phyloP scores from a whole-genome alignment of 2,113 vertebrate species.

The Poecilia latipinna region DNA sequence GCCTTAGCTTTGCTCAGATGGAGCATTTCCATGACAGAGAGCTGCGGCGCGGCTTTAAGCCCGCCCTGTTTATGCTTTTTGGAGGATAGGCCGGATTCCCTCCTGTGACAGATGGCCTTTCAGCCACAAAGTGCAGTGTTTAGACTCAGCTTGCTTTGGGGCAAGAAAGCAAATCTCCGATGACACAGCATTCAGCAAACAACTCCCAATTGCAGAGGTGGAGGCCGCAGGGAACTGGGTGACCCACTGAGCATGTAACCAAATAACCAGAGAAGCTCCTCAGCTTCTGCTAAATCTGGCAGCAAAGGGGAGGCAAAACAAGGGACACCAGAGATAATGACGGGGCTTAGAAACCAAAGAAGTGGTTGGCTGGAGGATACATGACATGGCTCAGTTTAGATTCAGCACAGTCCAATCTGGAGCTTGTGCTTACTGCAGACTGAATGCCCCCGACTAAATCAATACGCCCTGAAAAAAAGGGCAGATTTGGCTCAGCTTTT shows the following conservation, averaged over 20 bases:
- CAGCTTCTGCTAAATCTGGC: slow-evolving; percentile 50
- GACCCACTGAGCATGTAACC: slow-evolving; percentile 64
- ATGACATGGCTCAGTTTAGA: slow-evolving; percentile 69
- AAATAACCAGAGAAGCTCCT: slow-evolving; percentile 58
- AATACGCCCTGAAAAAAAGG: slow-evolving; percentile 54
- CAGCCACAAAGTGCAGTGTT: slow-evolving; percentile 81
- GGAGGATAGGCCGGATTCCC: slow-evolving; percentile 76
- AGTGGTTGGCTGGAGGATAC: slow-evolving; percentile 61
- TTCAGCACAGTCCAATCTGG: slow-evolving; percentile 40
- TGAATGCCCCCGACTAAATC: slow-evolving; percentile 59
- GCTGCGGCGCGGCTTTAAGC: slow-evolving; percentile 75
- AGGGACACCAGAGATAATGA: slow-evolving; percentile 66
- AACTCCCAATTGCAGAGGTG: slow-evolving; percentile 74
- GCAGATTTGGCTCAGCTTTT: slow-evolving; percentile 66
- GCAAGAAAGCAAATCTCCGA: slow-evolving; percentile 77
- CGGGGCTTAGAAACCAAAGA: slow-evolving; percentile 58
- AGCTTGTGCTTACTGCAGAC: slow-evolving; percentile 55
- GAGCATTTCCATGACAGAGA: slow-evolving; percentile 83
- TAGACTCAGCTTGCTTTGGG: slow-evolving; percentile 78
- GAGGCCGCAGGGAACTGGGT: slow-evolving; percentile 68
- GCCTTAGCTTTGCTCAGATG: slow-evolving; percentile 76
- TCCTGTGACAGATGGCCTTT: slow-evolving; percentile 82
- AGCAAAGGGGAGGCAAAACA: slow-evolving; percentile 35
- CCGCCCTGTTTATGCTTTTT: slow-evolving; percentile 82
- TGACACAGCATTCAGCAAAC: slow-evolving; percentile 81